Percentiles rank a stretch among this genome's conserved stretches.
These are phyloP conservation scores for Heliconius ismenius DNA, from an alignment of 2,888 invertebrate genomes.

Conservation along the genomic window DNA sequence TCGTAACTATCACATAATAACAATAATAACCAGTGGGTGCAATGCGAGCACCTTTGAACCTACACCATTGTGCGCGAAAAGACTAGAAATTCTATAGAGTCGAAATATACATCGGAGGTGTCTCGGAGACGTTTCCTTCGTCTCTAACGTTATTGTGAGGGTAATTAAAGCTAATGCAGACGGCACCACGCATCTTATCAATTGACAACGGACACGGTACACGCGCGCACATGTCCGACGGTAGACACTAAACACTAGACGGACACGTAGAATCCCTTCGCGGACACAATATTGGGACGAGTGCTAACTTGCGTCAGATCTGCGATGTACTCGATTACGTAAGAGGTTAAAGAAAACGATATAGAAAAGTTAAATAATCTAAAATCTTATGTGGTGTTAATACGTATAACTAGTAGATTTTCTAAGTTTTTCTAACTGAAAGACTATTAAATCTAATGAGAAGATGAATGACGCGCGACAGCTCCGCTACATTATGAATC, in stretches of 20 bases:
- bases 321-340: slow-evolving; percentile 49
- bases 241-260: slow-evolving; percentile 9
- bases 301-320: slow-evolving; percentile 61
- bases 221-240: slow-evolving; percentile 20
- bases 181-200: slow-evolving; percentile 52
- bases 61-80: slow-evolving; percentile 75
- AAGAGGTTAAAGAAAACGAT: slow-evolving; percentile 23
- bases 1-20: slow-evolving; percentile 68
- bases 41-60: slow-evolving; percentile 70
- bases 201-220: slow-evolving; percentile 41
- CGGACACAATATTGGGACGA: slow-evolving; percentile 27
- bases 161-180: slow-evolving; percentile 70
- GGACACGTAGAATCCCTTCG: slow-evolving; percentile 21
- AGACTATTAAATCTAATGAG: slow-evolving; percentile 80
- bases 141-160: slow-evolving; percentile 45
- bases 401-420: slow-evolving; percentile 68
- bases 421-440: slow-evolving; percentile 78
- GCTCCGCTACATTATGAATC: slow-evolving; percentile 75
- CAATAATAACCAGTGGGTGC: slow-evolving; percentile 67
- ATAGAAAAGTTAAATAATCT: slow-evolving; percentile 34
- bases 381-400: slow-evolving; percentile 40
- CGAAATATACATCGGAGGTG: slow-evolving; percentile 23
- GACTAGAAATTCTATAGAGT: slow-evolving; percentile 73
- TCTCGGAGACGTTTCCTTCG: slow-evolving; percentile 22
- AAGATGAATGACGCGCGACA: slow-evolving; percentile 68